Conservation (phyloP, 2,113 vertebrate genomes). For the Mormoops blainvillei region DNA sequence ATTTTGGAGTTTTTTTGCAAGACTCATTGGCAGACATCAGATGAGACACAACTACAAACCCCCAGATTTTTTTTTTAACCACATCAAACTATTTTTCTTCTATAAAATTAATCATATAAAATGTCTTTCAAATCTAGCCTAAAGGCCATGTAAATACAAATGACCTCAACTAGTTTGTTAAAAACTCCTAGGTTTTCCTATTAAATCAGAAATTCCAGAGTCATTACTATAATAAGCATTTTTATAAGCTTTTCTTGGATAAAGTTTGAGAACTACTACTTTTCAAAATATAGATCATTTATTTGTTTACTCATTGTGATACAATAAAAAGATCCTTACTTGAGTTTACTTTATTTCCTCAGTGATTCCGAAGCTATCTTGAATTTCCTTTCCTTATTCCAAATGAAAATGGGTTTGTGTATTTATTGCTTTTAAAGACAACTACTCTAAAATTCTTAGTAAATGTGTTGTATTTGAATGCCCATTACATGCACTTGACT, state of each 20-base stretch:
- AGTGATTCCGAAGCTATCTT: background rate
- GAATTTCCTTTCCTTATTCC: background rate
- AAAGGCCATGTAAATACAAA: background rate
- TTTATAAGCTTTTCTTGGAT: background rate
- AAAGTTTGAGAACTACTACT: background rate
- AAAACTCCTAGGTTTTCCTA: background rate
- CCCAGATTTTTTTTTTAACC: background rate
- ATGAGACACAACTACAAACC: background rate
- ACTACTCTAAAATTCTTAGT: background rate
- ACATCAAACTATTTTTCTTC: background rate
- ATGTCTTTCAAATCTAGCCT: background rate
- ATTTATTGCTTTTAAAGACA: background rate
- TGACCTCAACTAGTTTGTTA: background rate
- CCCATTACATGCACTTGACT: background rate
- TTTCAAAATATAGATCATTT: background rate
- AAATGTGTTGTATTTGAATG: background rate
- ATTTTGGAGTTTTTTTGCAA: background rate
- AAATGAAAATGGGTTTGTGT: background rate
- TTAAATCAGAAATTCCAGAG: background rate
- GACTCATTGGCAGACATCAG: background rate
- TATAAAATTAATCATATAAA: background rate
- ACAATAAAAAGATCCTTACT: background rate
- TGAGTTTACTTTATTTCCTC: background rate
- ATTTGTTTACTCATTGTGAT: background rate
- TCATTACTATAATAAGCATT: background rate